phyloP scores from a whole-genome alignment of 1,140 invertebrate species.

The Cyphomyrmex costatus region DNA sequence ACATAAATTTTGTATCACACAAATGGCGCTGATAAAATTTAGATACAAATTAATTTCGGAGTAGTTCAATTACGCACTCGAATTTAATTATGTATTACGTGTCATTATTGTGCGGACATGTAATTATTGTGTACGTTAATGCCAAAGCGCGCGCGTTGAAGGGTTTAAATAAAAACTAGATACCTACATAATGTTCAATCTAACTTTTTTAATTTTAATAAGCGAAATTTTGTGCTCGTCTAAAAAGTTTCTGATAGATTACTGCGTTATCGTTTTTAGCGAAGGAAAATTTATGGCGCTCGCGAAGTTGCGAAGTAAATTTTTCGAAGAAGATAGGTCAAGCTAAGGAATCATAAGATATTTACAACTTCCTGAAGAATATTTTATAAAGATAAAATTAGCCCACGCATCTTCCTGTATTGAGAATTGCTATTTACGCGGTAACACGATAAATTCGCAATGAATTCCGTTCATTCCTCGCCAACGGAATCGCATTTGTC shows the following conservation, averaged over 20 bases:
- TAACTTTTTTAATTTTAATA: constrained; percentile 61
- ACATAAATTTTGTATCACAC: not conserved
- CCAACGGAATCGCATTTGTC: constrained; percentile 7
- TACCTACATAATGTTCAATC: constrained; percentile 51
- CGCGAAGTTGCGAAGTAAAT: constrained; percentile 34
- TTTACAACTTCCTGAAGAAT: constrained; percentile 37
- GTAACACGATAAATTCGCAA: constrained; percentile 37
- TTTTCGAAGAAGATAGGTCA: constrained; percentile 46
- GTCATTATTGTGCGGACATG: too few relatives aligned
- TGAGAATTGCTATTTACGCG: constrained; percentile 27
- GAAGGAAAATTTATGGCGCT: constrained; percentile 54
- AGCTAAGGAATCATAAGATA: constrained; percentile 42
- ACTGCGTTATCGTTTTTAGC: constrained; percentile 53
- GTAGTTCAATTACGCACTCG: not conserved
- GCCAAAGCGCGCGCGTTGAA: not conserved
- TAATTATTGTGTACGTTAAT: constrained; percentile 12
- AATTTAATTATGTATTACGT: constrained; percentile 1
- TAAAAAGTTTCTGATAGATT: constrained; percentile 60
- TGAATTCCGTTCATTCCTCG: constrained; percentile 6
- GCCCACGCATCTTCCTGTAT: not conserved
- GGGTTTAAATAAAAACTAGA: constrained; percentile 1
- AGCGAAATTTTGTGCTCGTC: constrained; percentile 54
- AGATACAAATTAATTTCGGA: not conserved
- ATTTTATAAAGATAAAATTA: constrained; percentile 39
- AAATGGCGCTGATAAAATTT: not conserved